Evolutionary conservation across 2,888 invertebrate genomes (phyloP), one percentile per base, ranked within the genome.

Genomic region (Sphinx pinastri): DNA sequence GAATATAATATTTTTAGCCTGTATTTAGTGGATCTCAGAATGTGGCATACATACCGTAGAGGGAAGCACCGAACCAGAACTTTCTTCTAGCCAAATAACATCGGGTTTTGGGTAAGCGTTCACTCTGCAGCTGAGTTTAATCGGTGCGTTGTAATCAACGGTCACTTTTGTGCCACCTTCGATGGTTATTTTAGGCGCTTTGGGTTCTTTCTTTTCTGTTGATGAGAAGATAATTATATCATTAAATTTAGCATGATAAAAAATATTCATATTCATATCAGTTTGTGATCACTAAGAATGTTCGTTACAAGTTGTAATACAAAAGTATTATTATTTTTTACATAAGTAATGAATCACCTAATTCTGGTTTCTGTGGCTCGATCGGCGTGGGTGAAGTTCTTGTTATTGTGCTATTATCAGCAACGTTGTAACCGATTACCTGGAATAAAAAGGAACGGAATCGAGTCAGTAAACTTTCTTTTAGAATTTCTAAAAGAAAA

Each of bases 101-200:
- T 76, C 69, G 4, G 91, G 89, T 69, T 81, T 77, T 0, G 91
- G 91, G 58, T 81, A 88, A 0, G 80, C 89, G 16, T 75, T 79
- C 0, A 88, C 81, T 74, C 80, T 84, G 70, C 91, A 91, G 63
- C 78, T 79, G 10, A 91, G 51, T 14, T 79, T 76, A 6, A 88
- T 38, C 0, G 81, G 72, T 51, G 75, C 67, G n/a, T 77, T 72
- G 70, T 79, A 84, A 13, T 80, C 74, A 2, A 73, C 76, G 1
- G 71, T 71, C 11, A 84, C 71, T 70, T 73, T 73, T 0, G 74
- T 19, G 0, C 72, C 78, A 45, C 75, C 83, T 0, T 79, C 72
- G 45, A 89, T 81, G 0, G 71, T 79, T 11, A 84, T 73, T 12
- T 5, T 67, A 0, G 89, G 87, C 16, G 75, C 59, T 67, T 71